Evolutionary conservation across 1,140 invertebrate species (phyloP).

Genomic region (Drosophila albomicans): DNA sequence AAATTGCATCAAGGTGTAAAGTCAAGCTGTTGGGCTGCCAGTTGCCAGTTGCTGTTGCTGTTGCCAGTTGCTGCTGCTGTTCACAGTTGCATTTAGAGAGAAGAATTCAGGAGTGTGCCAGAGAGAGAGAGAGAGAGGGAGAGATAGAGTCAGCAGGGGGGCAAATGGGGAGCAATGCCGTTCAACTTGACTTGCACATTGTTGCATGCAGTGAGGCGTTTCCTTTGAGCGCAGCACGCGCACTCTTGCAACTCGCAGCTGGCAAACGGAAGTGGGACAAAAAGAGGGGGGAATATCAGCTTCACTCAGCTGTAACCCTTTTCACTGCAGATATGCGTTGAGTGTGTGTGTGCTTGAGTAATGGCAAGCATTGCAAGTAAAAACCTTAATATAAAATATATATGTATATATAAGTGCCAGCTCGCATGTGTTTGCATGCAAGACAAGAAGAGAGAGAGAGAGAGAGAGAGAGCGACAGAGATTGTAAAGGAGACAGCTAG

Average conservation of each 20-base stretch:
- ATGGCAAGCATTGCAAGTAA: conserved; percentile 60
- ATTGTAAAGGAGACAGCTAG: conserved; percentile 20
- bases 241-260: not conserved
- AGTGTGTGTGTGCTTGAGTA: conserved; percentile 38
- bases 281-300: conserved; percentile 25
- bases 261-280: conserved; percentile 7
- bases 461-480: not conserved
- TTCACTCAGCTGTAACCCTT: conserved; percentile 52
- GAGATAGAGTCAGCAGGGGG: conserved; percentile 1
- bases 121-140: too few relatives aligned
- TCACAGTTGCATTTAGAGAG: conserved; percentile 15
- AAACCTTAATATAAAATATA: conserved; percentile 59
- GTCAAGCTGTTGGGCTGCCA: conserved; percentile 59
- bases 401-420: conserved; percentile 1
- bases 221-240: conserved; percentile 67
- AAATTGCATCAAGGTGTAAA: conserved; percentile 81
- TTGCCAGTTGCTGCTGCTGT: conserved; percentile 20
- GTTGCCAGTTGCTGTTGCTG: too few relatives aligned
- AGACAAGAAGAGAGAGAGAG: not conserved
- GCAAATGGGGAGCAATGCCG: conserved; percentile 25
- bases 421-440: conserved; percentile 3
- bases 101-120: not conserved
- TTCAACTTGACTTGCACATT: conserved; percentile 76
- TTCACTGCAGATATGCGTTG: not conserved
- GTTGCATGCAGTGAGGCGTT: conserved; percentile 73